Evolutionary conservation across 1,140 invertebrate species (phyloP).

Genomic region (Delia radicum): DNA sequence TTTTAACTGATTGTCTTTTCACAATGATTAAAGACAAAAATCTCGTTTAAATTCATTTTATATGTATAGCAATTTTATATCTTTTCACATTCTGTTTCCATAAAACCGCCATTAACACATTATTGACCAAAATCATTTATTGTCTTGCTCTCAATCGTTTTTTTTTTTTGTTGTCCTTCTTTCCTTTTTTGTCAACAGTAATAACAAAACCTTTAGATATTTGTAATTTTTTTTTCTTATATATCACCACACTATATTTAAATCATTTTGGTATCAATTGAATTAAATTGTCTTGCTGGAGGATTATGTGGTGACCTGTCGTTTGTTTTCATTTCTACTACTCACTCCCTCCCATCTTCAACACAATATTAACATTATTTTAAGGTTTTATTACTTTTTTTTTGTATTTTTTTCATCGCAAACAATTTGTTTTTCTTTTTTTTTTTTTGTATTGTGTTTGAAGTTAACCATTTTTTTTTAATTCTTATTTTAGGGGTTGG

Average conservation of each 20-base stretch:
- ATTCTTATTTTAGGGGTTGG: background rate
- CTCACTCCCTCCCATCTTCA: background rate
- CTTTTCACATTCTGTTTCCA: background rate
- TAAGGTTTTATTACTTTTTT: background rate
- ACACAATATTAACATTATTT: background rate
- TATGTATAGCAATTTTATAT: too few species aligned
- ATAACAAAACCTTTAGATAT: background rate
- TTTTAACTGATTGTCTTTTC: too few species aligned
- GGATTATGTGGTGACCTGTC: conserved; percentile 22
- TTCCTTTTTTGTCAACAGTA: background rate
- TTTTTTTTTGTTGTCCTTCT: background rate
- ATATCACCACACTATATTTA: conserved; percentile 9
- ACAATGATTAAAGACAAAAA: too few species aligned
- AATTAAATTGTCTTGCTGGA: conserved; percentile 22
- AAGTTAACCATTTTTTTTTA: background rate
- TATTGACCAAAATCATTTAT: conserved; percentile 19
- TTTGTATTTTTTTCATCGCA: background rate
- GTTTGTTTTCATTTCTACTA: conserved; percentile 5
- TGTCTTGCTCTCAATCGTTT: background rate
- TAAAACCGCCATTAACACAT: conserved; percentile 20
- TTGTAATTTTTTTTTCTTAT: background rate
- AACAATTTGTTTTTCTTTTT: background rate
- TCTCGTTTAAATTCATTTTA: too few species aligned
- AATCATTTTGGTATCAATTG: conserved; percentile 21
- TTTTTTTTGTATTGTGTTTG: background rate